Evolutionary conservation across 2,113 vertebrate genomes (phyloP).

Genomic region (Clarias batrachus): DNA sequence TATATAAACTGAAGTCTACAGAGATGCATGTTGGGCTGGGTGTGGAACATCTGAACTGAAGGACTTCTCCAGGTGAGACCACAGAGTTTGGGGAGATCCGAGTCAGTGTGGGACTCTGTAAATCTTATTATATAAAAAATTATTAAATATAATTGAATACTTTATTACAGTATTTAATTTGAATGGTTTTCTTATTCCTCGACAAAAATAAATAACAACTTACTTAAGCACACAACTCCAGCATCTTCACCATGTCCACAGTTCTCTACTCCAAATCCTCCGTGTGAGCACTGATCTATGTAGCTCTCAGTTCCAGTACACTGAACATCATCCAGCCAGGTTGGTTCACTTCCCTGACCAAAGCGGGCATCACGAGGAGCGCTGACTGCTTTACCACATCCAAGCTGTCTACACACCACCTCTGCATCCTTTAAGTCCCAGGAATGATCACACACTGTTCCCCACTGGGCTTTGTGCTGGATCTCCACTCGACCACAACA

Average conservation of each 20-base stretch:
- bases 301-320: no score
- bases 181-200: no score
- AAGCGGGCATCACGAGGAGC: constrained; percentile 51
- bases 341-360: constrained; percentile 48
- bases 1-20: no score
- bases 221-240: constrained; percentile 45
- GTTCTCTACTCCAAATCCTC: neutral
- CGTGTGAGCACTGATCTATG: no score
- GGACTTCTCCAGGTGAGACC: no score
- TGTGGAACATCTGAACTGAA: no score
- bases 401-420: constrained; percentile 64
- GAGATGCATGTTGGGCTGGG: no score
- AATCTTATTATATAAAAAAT: constrained; percentile 49
- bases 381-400: constrained; percentile 62
- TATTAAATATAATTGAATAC: neutral
- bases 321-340: constrained; percentile 52
- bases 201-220: neutral
- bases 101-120: no score
- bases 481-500: constrained; percentile 52
- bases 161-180: neutral
- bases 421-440: constrained; percentile 61
- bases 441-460: constrained; percentile 62
- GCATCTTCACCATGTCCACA: constrained; percentile 53
- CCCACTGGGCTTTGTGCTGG: constrained; percentile 50
- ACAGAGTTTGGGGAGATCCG: no score